These are phyloP conservation scores for Entelurus aequoreus DNA, from an alignment of 2,113 vertebrate species.

Conservation along the genomic window DNA sequence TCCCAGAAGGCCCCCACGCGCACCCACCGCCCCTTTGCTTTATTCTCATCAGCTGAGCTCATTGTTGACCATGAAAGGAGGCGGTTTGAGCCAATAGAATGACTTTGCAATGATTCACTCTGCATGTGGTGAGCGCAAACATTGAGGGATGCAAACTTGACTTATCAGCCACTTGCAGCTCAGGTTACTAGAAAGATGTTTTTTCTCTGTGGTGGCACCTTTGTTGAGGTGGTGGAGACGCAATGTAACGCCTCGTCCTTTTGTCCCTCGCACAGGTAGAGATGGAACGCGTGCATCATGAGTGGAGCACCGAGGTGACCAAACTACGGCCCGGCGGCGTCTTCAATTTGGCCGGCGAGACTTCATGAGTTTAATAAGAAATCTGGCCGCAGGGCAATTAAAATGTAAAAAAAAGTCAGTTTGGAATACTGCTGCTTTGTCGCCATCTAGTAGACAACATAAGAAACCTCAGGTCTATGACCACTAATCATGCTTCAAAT, in stretches of 20 bases:
- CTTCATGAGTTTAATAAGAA: no score
- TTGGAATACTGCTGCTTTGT: no score
- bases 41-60: constrained; percentile 68
- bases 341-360: no score
- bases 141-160: constrained; percentile 48
- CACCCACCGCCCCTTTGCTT: constrained; percentile 28
- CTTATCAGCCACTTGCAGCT: constrained; percentile 52
- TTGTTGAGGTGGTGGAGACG: not conserved
- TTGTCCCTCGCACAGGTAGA: constrained; percentile 27
- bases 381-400: no score
- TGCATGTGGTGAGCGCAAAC: constrained; percentile 61
- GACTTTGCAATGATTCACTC: constrained; percentile 67
- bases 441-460: no score
- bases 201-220: not conserved
- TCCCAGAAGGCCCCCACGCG: constrained; percentile 56
- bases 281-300: not conserved
- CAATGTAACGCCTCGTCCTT: not conserved
- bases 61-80: constrained; percentile 78
- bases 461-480: no score
- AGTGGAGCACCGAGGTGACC: no score
- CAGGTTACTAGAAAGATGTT: constrained; percentile 37
- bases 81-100: constrained; percentile 70
- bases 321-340: no score
- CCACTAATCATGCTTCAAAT: no score
- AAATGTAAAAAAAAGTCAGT: no score